Percentiles rank a stretch among this genome's conserved stretches.
Conservation (phyloP, 2,797 vertebrate genomes). For the Miichthys miiuy region DNA sequence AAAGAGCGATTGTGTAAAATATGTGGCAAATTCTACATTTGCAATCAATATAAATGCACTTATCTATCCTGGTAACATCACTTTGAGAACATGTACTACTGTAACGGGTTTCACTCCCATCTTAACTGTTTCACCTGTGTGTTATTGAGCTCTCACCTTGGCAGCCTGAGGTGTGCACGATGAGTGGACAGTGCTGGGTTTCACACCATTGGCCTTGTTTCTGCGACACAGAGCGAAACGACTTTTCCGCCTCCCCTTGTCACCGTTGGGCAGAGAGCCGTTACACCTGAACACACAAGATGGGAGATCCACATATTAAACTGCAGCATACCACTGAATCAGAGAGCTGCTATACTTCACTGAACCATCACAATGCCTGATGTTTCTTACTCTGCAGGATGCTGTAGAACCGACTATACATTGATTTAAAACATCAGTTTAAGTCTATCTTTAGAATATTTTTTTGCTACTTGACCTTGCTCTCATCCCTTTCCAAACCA, state of each 20-base stretch:
- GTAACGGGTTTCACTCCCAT: too few species aligned
- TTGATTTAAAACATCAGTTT: too few species aligned
- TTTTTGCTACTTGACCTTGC: too few species aligned
- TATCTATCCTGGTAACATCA: too few species aligned
- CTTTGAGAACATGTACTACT: too few species aligned
- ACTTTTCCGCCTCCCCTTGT: slow-evolving; percentile 93
- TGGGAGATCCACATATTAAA: background rate
- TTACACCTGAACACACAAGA: slow-evolving; percentile 86
- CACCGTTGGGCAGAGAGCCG: slow-evolving; percentile 92
- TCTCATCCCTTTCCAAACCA: too few species aligned
- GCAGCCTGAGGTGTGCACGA: slow-evolving; percentile 93
- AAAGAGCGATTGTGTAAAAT: background rate
- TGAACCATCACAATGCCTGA: background rate
- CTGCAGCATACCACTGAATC: background rate
- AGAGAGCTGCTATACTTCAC: too few species aligned
- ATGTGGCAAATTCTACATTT: too few species aligned
- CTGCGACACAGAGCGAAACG: slow-evolving; percentile 93
- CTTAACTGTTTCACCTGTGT: background rate
- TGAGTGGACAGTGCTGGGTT: slow-evolving; percentile 93
- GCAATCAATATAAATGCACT: too few species aligned
- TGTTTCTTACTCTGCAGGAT: too few species aligned
- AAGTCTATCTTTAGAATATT: too few species aligned
- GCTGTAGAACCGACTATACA: too few species aligned
- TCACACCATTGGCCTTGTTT: slow-evolving; percentile 94
- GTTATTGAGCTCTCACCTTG: slow-evolving; percentile 85